Conservation (phyloP, 2,888 invertebrate species). For the Drosophila limbata region DNA sequence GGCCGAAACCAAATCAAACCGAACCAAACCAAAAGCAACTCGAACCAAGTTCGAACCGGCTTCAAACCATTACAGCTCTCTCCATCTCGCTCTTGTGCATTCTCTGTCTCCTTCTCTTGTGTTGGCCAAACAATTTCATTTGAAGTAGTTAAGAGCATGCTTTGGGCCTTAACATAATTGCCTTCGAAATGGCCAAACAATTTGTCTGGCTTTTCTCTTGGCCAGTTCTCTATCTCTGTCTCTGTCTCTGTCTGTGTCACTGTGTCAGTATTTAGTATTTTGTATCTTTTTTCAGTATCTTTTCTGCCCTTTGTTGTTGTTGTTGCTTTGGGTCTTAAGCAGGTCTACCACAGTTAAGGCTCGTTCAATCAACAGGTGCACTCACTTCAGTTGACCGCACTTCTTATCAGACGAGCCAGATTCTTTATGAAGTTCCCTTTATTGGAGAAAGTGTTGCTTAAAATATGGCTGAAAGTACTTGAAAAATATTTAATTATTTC, state of each 20-base stretch:
- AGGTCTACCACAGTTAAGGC: constrained; percentile 19
- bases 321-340: constrained; percentile 18
- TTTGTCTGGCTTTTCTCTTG: constrained; percentile 53
- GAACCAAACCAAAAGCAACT: constrained; percentile 13
- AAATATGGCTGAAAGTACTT: not conserved
- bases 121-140: constrained; percentile 30
- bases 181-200: constrained; percentile 58
- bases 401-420: not conserved
- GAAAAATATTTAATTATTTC: not conserved
- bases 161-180: constrained; percentile 53
- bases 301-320: constrained; percentile 6
- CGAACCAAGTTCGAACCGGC: constrained; percentile 49
- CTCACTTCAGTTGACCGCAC: not conserved
- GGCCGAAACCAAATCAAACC: not conserved
- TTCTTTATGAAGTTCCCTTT: no score
- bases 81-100: not conserved
- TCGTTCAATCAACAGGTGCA: constrained; percentile 48
- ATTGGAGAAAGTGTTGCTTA: not conserved
- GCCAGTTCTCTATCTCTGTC: constrained; percentile 7
- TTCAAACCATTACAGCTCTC: constrained; percentile 35
- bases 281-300: not conserved
- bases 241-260: constrained; percentile 41
- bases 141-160: constrained; percentile 45
- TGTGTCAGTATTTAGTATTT: constrained; percentile 31
- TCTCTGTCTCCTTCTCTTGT: not conserved